phyloP scores from a whole-genome alignment of 2,113 vertebrate genomes.

The Hirundichthys speculiger region DNA sequence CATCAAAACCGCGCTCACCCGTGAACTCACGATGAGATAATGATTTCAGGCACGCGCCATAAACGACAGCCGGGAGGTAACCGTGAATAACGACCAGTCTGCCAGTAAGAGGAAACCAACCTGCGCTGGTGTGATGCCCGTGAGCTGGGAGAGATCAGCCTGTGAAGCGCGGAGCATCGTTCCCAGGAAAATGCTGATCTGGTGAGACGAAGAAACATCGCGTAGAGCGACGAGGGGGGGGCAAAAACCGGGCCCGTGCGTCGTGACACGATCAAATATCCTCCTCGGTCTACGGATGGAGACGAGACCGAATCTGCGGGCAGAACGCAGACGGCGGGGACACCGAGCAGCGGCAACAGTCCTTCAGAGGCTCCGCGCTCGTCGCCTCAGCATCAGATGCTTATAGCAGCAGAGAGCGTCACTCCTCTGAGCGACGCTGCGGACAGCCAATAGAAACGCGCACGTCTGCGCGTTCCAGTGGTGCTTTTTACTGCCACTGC shows the following conservation, averaged over 20 bases:
- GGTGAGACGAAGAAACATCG: slow-evolving; percentile 59
- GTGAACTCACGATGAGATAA: neutral
- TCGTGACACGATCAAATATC: slow-evolving; percentile 66
- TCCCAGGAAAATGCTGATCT: slow-evolving; percentile 59
- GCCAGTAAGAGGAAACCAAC: slow-evolving; percentile 39
- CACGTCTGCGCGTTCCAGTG: slow-evolving; percentile 59
- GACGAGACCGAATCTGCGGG: slow-evolving; percentile 49
- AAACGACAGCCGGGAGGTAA: neutral
- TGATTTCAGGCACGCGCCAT: neutral
- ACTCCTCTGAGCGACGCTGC: slow-evolving; percentile 62
- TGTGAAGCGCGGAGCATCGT: slow-evolving; percentile 55
- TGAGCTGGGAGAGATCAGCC: slow-evolving; percentile 41
- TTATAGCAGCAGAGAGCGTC: slow-evolving; percentile 68
- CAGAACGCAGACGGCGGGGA: slow-evolving; percentile 49
- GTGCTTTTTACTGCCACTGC: slow-evolving; percentile 24
- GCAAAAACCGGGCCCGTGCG: slow-evolving; percentile 43
- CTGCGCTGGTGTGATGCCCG: slow-evolving; percentile 59
- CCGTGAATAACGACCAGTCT: neutral
- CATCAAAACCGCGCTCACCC: slow-evolving; percentile 27
- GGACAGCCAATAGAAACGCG: slow-evolving; percentile 62
- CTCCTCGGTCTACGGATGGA: slow-evolving; percentile 57
- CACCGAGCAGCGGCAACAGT: slow-evolving; percentile 70
- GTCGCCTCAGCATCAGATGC: slow-evolving; percentile 66
- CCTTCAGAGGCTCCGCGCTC: slow-evolving; percentile 60
- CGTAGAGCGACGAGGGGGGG: slow-evolving; percentile 44